Percentiles rank a stretch among this genome's conserved stretches.
phyloP scores from a whole-genome alignment of 2,888 invertebrate genomes.

The Metallyticus violacea region DNA sequence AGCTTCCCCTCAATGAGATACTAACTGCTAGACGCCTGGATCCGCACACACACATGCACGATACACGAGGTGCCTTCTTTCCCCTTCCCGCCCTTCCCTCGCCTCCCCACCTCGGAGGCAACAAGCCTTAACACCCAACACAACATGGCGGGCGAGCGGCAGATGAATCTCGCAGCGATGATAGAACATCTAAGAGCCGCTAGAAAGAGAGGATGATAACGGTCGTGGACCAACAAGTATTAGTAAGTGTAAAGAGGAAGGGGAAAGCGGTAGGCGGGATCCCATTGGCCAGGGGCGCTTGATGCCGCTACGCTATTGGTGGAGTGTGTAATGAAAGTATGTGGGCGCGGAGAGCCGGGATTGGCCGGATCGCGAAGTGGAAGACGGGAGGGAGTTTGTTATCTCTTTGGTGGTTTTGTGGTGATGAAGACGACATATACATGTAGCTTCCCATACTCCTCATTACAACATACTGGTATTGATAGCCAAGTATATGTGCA shows the following conservation, averaged over 20 bases:
- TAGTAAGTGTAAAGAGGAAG: background rate
- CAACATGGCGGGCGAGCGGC: constrained; percentile 21
- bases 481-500: background rate
- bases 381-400: constrained; percentile 4
- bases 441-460: too few species aligned
- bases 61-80: background rate
- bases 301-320: background rate
- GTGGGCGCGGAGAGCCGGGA: background rate
- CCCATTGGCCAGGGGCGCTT: background rate
- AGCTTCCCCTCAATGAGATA: constrained; percentile 4
- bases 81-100: background rate
- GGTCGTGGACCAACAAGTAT: background rate
- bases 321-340: background rate
- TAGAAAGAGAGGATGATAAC: background rate
- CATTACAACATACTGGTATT: background rate
- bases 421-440: background rate
- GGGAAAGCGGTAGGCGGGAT: background rate
- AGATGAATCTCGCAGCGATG: constrained; percentile 24
- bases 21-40: background rate
- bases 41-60: constrained; percentile 11
- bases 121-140: constrained; percentile 25
- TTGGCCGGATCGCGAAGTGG: background rate
- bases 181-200: constrained; percentile 16
- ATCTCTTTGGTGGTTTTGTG: constrained; percentile 19
- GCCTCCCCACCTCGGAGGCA: background rate